Conservation (phyloP, 2,888 invertebrate species). For the Chironomus riparius region DNA sequence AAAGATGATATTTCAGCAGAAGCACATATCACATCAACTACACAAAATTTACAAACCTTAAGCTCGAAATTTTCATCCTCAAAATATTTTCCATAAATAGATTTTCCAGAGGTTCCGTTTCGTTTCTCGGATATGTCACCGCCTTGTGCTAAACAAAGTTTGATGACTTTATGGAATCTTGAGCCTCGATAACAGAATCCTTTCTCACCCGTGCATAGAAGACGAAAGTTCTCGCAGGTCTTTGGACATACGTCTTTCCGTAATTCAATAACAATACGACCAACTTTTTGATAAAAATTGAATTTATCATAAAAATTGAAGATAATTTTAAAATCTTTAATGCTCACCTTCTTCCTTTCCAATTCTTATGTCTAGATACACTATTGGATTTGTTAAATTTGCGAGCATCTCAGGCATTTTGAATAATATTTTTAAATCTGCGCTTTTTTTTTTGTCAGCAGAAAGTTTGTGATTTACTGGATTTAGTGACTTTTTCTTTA, state of each 20-base stretch:
- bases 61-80: constrained; percentile 81
- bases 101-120: constrained; percentile 85
- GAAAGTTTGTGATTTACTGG: background rate
- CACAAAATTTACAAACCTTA: no score
- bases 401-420: background rate
- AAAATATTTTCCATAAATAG: constrained; percentile 85
- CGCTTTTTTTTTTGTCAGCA: background rate
- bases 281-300: constrained; percentile 48
- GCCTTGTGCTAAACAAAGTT: constrained; percentile 83
- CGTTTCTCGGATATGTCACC: constrained; percentile 62
- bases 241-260: constrained; percentile 74
- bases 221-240: constrained; percentile 85
- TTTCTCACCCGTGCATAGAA: constrained; percentile 84
- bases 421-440: background rate
- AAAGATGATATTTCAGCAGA: no score
- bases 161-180: constrained; percentile 72
- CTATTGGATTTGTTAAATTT: constrained; percentile 41
- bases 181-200: constrained; percentile 81
- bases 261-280: constrained; percentile 77
- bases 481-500: background rate
- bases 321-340: background rate
- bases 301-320: background rate
- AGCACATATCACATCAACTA: no score
- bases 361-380: constrained; percentile 62
- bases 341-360: constrained; percentile 56